Evolutionary conservation across 1,140 invertebrate species (phyloP).

Genomic region (Drosophila melanogaster): DNA sequence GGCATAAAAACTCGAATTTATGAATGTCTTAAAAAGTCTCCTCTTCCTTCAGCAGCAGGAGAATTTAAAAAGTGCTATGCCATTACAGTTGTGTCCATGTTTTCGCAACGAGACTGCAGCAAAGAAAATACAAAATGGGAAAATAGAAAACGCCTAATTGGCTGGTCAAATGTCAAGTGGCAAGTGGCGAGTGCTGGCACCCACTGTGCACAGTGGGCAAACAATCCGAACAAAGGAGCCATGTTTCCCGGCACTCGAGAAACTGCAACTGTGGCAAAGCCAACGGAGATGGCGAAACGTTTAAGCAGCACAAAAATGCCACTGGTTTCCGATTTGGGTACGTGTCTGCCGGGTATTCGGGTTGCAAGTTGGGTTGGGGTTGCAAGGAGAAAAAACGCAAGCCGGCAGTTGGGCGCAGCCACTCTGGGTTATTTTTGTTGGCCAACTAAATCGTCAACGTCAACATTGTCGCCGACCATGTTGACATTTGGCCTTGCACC

Average conservation of each 20-base stretch:
- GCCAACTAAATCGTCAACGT: conserved; percentile 77
- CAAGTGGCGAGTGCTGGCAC: background rate
- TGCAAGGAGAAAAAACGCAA: background rate
- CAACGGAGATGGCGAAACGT: conserved; percentile 53
- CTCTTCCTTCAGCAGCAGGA: background rate
- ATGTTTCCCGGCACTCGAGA: conserved; percentile 27
- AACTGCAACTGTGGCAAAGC: conserved; percentile 38
- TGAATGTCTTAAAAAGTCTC: conserved; percentile 1
- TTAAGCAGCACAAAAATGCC: conserved; percentile 61
- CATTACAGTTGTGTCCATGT: conserved; percentile 3
- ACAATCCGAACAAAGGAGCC: conserved; percentile 14
- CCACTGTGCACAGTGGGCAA: conserved; percentile 38
- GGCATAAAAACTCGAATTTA: conserved; percentile 38
- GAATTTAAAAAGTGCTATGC: background rate
- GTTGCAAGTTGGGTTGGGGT: background rate
- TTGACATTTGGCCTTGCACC: conserved; percentile 71
- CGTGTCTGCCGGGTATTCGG: conserved; percentile 18
- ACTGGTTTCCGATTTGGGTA: conserved; percentile 37
- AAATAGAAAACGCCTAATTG: conserved; percentile 27
- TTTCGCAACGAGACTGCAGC: background rate
- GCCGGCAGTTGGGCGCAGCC: conserved; percentile 10
- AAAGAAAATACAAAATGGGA: conserved; percentile 13
- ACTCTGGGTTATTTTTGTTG: conserved; percentile 37
- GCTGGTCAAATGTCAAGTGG: conserved; percentile 39
- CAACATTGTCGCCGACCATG: conserved; percentile 70